Conservation (phyloP, 2,113 vertebrate genomes). For the Rissa tridactyla region DNA sequence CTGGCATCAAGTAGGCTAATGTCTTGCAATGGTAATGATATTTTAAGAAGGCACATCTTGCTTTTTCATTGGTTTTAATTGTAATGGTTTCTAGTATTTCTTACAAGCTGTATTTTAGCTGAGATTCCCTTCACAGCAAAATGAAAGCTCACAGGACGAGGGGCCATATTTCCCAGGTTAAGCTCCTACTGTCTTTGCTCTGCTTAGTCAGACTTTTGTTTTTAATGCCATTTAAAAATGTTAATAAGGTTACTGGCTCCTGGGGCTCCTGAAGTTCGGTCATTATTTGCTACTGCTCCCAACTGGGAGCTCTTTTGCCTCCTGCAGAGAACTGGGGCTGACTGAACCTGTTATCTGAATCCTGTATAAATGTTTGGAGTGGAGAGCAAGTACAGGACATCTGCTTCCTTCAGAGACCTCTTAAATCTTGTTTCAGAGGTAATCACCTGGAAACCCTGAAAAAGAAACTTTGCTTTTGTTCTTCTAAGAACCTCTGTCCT, state of each 20-base stretch:
- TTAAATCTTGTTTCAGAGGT: not conserved
- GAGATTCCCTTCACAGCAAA: not conserved
- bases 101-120: not conserved
- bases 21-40: not conserved
- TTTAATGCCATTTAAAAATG: not conserved
- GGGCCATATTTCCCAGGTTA: not conserved
- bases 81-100: not conserved
- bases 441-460: conserved; percentile 4
- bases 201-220: not conserved
- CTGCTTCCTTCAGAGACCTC: conserved; percentile 5
- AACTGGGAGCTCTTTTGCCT: not conserved
- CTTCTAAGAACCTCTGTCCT: not conserved
- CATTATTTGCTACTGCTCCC: conserved; percentile 5
- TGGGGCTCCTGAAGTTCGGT: not conserved
- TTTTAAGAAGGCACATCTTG: not conserved
- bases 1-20: not conserved
- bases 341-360: not conserved
- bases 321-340: not conserved
- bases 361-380: not conserved
- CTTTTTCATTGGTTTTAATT: not conserved
- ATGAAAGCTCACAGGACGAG: not conserved
- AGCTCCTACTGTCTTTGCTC: not conserved
- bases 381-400: not conserved
- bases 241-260: not conserved
- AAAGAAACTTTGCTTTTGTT: conserved; percentile 36